Conservation (phyloP, 2,113 vertebrate species). For the Balaeniceps rex region DNA sequence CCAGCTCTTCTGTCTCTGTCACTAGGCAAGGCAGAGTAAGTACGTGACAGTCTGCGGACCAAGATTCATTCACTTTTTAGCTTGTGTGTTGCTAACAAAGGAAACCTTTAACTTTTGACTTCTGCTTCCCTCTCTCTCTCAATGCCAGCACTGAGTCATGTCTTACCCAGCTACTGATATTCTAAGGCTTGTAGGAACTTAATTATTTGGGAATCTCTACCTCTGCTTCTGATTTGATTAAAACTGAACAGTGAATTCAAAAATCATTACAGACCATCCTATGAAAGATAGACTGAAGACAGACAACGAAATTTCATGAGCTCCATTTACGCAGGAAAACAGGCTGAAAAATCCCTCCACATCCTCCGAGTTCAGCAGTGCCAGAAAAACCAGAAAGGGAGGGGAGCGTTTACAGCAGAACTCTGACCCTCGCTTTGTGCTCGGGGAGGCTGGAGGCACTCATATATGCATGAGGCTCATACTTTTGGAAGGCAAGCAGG, state of each 20-base stretch:
- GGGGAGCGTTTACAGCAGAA: not conserved
- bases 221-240: not conserved
- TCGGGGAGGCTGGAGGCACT: accelerated
- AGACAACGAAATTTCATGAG: not conserved
- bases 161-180: not conserved
- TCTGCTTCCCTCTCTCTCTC: not conserved
- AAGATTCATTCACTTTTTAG: not conserved
- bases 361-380: not conserved
- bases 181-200: not conserved
- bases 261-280: not conserved
- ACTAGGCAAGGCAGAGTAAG: not conserved
- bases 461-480: not conserved
- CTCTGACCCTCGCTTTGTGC: accelerated
- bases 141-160: not conserved
- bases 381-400: not conserved
- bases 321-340: not conserved
- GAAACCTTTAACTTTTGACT: not conserved
- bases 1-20: not conserved
- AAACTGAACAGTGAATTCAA: not conserved
- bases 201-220: not conserved
- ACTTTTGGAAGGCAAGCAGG: accelerated
- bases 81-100: not conserved
- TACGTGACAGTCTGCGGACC: accelerated
- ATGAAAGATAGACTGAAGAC: not conserved
- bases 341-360: not conserved